Conservation (phyloP, 1,140 invertebrate species). For the Lasioglossum albipes region DNA sequence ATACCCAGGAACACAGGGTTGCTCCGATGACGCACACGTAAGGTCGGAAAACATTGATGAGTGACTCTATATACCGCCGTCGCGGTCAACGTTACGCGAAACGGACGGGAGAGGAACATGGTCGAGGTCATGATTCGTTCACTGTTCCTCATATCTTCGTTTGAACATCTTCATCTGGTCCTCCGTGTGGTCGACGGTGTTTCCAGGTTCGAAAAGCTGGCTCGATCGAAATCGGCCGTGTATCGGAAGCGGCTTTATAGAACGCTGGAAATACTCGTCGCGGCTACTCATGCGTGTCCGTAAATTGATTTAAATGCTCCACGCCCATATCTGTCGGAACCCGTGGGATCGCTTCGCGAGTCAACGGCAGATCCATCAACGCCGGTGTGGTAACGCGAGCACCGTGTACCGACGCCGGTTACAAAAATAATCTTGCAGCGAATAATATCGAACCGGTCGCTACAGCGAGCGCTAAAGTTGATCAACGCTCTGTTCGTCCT, state of each 20-base stretch:
- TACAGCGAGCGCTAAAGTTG: slow-evolving; percentile 11
- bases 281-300: slow-evolving; percentile 51
- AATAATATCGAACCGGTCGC: slow-evolving; percentile 45
- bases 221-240: too few relatives aligned
- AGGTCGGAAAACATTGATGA: slow-evolving; percentile 60
- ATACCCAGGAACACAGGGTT: slow-evolving; percentile 61
- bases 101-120: background rate
- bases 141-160: too few relatives aligned
- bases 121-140: too few relatives aligned
- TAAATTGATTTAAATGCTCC: slow-evolving; percentile 65
- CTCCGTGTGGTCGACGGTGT: too few relatives aligned
- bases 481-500: background rate
- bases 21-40: slow-evolving; percentile 54
- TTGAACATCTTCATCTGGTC: too few relatives aligned
- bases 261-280: slow-evolving; percentile 49
- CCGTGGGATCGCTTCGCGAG: slow-evolving; percentile 44
- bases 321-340: slow-evolving; percentile 46
- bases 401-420: slow-evolving; percentile 23
- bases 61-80: slow-evolving; percentile 37
- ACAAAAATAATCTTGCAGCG: slow-evolving; percentile 32
- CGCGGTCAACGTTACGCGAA: background rate
- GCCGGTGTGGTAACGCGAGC: slow-evolving; percentile 39
- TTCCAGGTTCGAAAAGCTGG: too few relatives aligned
- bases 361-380: slow-evolving; percentile 49
- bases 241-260: slow-evolving; percentile 34